Base-by-base conservation (phyloP, 1,140 invertebrate genomes). In the Zaprionus kolodkinae region DNA sequence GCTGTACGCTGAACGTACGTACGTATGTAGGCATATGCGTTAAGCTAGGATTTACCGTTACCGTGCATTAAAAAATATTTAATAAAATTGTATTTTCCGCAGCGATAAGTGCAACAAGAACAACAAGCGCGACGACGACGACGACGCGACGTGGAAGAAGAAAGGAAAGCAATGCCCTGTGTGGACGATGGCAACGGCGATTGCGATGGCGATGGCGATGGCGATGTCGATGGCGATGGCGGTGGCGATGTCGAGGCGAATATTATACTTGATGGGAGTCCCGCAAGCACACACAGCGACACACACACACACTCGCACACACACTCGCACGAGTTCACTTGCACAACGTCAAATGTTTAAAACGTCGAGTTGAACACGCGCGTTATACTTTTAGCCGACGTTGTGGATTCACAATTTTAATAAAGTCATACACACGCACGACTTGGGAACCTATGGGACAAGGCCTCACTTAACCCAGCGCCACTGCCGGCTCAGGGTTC, bases 401-500 rank as follows among this genome's bases (percentile, higher is more conserved):
- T 50, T 61, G 73, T 65, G 59, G 55, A 59, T 50, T 68, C 59
- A 59, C 78, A 87, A 88, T 83, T 88, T 88, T 84, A 87, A 87
- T 87, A 87, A 88, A 87, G 84, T 87, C 85, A 87, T 87, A 67
- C 56, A 75, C 84, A 87, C 84, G 84, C 84, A 87, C 80, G 72
- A 63, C 64, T 66, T 6, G 65, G 62, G 73, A 21, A 2, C 76
- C 68, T 2, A 3, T 6, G 68, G n/a, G 45, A 52, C 61, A 35
- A 64, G 76, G 76, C 50, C 56, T 55, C 48, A 52, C 38, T 56
- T 52, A 68, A 62, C 33, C 55, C 45, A 17, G 13, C 60, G 55
- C 25, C 33, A 13, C 27, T 38, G 36, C 35, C 43, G 38, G 59
- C 45, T 76, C 27, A 30, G 33, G 63, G 48, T 76, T 54, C 56